A percentile compares a stretch with the other conserved stretches of the same genome.
Conservation (phyloP, 2,888 invertebrate species). For the Pomacea canaliculata region DNA sequence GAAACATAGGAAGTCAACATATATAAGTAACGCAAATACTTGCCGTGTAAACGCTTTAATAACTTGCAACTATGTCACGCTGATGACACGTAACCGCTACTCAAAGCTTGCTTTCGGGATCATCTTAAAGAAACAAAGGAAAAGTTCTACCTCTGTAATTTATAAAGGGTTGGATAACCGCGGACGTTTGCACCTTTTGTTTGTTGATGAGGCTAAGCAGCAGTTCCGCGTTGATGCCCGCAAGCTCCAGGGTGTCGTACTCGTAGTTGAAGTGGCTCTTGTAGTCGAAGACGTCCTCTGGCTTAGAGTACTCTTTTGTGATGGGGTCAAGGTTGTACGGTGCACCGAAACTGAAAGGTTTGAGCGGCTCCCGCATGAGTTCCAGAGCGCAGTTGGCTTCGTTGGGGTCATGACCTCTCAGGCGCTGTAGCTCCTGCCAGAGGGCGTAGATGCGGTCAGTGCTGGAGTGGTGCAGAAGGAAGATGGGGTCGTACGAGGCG, state of each 20-base stretch:
- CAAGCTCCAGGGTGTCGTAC: slow-evolving; percentile 39
- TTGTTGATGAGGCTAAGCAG: slow-evolving; percentile 33
- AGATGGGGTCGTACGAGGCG: slow-evolving; percentile 41
- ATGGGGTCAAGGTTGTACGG: slow-evolving; percentile 40
- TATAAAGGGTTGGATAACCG: no score
- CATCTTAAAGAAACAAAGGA: not conserved
- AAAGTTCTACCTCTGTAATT: not conserved
- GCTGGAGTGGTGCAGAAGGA: slow-evolving; percentile 41
- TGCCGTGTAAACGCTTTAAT: no score
- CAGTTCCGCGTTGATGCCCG: slow-evolving; percentile 40
- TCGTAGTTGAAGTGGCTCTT: slow-evolving; percentile 32
- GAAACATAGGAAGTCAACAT: not conserved
- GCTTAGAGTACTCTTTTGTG: slow-evolving; percentile 37
- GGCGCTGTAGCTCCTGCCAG: slow-evolving; percentile 41
- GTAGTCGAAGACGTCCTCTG: slow-evolving; percentile 39
- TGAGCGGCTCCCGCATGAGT: slow-evolving; percentile 36
- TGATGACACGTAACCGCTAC: not conserved
- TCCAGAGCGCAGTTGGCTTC: slow-evolving; percentile 42
- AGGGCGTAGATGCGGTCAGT: slow-evolving; percentile 41
- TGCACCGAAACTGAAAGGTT: slow-evolving; percentile 42
- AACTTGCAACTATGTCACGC: no score
- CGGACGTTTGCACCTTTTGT: slow-evolving; percentile 5
- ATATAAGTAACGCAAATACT: no score
- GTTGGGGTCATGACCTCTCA: slow-evolving; percentile 37
- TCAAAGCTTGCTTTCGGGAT: not conserved